Evolutionary conservation across 92 coral and sea anemone genomes (phyloP), one percentile per base, ranked within the genome.

Genomic region (Parazoanthus darwini): DNA sequence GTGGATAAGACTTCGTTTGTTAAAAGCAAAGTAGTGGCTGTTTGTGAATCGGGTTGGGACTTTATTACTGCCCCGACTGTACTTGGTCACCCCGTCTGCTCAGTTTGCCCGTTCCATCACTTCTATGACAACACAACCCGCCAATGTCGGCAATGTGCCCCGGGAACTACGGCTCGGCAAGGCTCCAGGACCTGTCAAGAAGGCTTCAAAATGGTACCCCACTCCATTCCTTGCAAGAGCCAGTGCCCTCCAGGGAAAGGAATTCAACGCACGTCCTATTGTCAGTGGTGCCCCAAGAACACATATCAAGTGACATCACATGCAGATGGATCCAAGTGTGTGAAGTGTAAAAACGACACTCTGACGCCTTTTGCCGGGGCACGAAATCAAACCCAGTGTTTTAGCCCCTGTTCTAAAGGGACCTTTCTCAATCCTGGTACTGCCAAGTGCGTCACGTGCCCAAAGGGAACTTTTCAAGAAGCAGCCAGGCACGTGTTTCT

Each of bases 211-310:
- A 20, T 18, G 37, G 85, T 71, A 0, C 86, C 93, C 16, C n/a
- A 44, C 15, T 56, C 67, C 35, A 13, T 59, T n/a, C 13, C 86
- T 46, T 94, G 96, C 50, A 77, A 73, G 11, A 92, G 74, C 38
- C 81, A 86, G 29, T 94, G 96, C 81, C 63, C 75, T 85, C 75
- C 72, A 22, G 96, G 96, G 10, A 94, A 89, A 82, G 93, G 36
- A 38, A 25, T 92, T 1, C 82, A 90, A 78, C 13, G 29, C 0
- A 84, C 16, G 7, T 76, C 93, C 54, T 80, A 89, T 86, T 94
- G 96, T 22, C 93, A 90, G 48, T 92, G 94, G 94, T 94, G 96
- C 76, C 92, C 93, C 0, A 68, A 37, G 9, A 77, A 92, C 58
- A 90, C 89, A 2, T 94, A 88, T 68, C 94, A 92, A 65, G 82